Percentiles rank a stretch among this genome's conserved stretches.
Evolutionary conservation across 2,113 vertebrate species (phyloP).

Genomic region (Excalfactoria chinensis): DNA sequence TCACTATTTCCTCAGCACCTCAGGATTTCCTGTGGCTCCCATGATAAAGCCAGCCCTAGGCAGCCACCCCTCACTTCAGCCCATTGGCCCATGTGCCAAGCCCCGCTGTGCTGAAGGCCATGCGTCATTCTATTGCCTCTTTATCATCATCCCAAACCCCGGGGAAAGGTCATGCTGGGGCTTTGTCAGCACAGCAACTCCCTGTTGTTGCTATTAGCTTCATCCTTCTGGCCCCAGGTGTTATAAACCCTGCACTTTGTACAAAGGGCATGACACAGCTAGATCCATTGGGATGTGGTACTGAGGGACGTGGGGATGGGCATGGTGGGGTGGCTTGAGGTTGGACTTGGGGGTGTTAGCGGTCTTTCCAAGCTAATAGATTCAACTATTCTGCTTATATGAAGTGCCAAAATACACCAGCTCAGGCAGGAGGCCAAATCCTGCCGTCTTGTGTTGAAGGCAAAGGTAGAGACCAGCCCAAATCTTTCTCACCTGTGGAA

Average conservation of each 20-base stretch:
- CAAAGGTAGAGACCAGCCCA: background rate
- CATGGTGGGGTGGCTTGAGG: too few relatives aligned
- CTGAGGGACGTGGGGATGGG: too few relatives aligned
- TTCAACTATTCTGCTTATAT: background rate
- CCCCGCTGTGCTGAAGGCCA: background rate
- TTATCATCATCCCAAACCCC: background rate
- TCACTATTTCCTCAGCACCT: background rate
- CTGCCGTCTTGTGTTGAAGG: background rate
- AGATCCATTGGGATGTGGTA: too few relatives aligned
- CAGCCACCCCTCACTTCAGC: background rate
- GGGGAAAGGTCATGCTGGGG: background rate
- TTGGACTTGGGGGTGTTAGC: too few relatives aligned
- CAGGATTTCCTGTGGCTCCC: background rate
- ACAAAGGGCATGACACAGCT: background rate
- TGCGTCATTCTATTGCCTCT: background rate
- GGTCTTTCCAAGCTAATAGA: too few relatives aligned
- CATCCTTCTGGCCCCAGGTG: background rate
- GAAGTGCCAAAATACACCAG: background rate
- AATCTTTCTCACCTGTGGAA: background rate
- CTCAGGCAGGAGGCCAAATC: background rate
- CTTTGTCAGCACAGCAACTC: background rate
- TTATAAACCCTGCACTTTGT: background rate
- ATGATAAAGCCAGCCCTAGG: background rate
- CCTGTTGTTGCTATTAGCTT: background rate
- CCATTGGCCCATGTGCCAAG: accelerated